A percentile compares a stretch with the other conserved stretches of the same genome.
These are phyloP conservation scores for Steromphala cineraria DNA, from an alignment of 2,888 invertebrate species.

Conservation along the genomic window DNA sequence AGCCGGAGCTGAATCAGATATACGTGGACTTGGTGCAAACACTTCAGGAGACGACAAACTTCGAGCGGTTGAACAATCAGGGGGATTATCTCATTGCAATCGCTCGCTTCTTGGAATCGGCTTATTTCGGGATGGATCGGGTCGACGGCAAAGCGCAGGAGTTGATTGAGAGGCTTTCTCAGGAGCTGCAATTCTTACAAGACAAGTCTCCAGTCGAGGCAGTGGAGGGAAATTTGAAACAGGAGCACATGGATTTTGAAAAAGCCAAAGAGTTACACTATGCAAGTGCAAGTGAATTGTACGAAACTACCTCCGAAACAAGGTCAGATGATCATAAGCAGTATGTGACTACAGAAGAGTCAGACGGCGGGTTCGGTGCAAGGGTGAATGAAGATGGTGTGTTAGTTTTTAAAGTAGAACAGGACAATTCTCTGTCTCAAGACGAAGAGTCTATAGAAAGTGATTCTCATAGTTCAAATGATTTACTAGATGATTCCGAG, in stretches of 20 bases:
- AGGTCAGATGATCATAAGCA: not conserved
- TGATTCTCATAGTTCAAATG: too few relatives aligned
- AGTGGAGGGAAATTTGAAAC: not conserved
- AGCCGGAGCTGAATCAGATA: constrained; percentile 55
- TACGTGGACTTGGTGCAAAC: constrained; percentile 57
- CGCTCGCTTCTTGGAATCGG: constrained; percentile 59
- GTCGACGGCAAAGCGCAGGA: constrained; percentile 44
- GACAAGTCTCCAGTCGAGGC: not conserved
- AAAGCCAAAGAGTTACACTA: constrained; percentile 1
- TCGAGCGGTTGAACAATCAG: constrained; percentile 48
- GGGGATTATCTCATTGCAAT: constrained; percentile 59
- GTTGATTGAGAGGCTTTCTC: constrained; percentile 51
- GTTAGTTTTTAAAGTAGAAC: not conserved
- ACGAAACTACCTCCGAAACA: not conserved
- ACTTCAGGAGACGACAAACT: constrained; percentile 61
- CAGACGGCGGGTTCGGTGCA: not conserved
- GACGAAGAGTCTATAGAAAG: not conserved
- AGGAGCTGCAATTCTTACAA: constrained; percentile 39
- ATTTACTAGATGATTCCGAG: not conserved
- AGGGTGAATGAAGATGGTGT: not conserved
- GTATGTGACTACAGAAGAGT: too few relatives aligned
- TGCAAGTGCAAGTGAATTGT: not conserved
- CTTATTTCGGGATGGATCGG: constrained; percentile 51
- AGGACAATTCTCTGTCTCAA: not conserved
- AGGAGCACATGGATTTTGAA: not conserved